Evolutionary conservation across 2,113 vertebrate species (phyloP).

Genomic region (Sprattus sprattus): DNA sequence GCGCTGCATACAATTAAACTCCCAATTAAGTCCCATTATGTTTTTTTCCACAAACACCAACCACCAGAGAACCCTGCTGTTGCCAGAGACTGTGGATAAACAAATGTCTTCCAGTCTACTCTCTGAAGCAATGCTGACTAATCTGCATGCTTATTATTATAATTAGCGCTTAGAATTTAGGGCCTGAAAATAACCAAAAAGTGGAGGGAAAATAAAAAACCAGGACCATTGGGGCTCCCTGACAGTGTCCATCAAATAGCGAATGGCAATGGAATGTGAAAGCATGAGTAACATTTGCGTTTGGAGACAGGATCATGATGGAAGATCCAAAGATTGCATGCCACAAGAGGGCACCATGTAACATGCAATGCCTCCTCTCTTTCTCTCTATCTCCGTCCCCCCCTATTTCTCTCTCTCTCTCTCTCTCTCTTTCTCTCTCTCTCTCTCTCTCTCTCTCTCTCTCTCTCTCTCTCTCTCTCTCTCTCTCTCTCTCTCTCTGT

Average conservation of each 20-base stretch:
- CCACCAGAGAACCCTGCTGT: slow-evolving; percentile 58
- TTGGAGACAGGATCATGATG: neutral
- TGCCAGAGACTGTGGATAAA: slow-evolving; percentile 61
- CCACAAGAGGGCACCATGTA: slow-evolving; percentile 47
- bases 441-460: neutral
- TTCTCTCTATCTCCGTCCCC: too few species aligned
- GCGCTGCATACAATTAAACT: slow-evolving; percentile 71
- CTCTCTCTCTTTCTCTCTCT: neutral
- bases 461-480: neutral
- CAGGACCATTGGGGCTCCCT: neutral
- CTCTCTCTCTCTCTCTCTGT: neutral
- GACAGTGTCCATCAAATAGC: neutral
- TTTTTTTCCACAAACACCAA: slow-evolving; percentile 63
- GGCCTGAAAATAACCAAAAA: neutral
- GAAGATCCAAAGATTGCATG: neutral
- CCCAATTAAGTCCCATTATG: slow-evolving; percentile 74
- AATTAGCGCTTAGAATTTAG: slow-evolving; percentile 64
- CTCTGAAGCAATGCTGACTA: slow-evolving; percentile 66
- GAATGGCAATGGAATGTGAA: neutral
- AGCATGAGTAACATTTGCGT: neutral
- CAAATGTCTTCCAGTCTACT: slow-evolving; percentile 68
- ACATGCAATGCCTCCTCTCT: slow-evolving; percentile 1
- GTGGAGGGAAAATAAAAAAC: slow-evolving; percentile 56
- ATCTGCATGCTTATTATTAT: slow-evolving; percentile 68
- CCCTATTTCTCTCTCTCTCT: neutral